Evolutionary conservation across 2,113 vertebrate species (phyloP).

Genomic region (Clarias gariepinus): DNA sequence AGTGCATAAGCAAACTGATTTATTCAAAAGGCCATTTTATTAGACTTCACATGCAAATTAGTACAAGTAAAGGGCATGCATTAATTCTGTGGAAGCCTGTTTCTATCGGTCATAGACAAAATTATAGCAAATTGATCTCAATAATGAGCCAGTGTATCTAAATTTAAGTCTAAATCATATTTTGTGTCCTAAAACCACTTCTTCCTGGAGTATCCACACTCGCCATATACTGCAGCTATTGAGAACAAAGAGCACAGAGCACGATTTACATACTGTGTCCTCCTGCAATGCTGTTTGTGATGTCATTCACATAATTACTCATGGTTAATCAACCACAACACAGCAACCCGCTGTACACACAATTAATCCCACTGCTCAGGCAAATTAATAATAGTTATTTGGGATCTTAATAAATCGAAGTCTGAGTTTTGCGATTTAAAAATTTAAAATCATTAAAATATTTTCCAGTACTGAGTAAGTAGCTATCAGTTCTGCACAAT

Average conservation of each 20-base stretch:
- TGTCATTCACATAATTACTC: background rate
- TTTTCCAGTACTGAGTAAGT: too few relatives aligned
- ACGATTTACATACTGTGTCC: background rate
- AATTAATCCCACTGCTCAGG: background rate
- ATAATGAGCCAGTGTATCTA: background rate
- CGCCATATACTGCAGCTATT: background rate
- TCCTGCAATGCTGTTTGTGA: background rate
- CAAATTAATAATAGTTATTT: background rate
- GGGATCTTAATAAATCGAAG: background rate
- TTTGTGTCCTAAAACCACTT: background rate
- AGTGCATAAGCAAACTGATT: background rate
- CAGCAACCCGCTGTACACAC: background rate
- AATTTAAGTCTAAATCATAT: background rate
- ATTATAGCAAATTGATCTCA: background rate
- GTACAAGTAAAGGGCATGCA: background rate
- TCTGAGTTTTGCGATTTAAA: background rate
- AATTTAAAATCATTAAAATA: too few relatives aligned
- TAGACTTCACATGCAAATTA: background rate
- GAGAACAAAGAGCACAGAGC: background rate
- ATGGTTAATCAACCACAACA: background rate
- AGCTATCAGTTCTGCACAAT: too few relatives aligned
- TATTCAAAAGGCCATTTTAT: background rate
- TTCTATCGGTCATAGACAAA: background rate
- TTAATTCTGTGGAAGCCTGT: background rate
- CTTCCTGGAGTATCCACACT: background rate